Evolutionary conservation across 64 coral and sea anemone species (phyloP), one percentile per base, ranked within the genome.

Genomic region (Astreopora myriophthalma): DNA sequence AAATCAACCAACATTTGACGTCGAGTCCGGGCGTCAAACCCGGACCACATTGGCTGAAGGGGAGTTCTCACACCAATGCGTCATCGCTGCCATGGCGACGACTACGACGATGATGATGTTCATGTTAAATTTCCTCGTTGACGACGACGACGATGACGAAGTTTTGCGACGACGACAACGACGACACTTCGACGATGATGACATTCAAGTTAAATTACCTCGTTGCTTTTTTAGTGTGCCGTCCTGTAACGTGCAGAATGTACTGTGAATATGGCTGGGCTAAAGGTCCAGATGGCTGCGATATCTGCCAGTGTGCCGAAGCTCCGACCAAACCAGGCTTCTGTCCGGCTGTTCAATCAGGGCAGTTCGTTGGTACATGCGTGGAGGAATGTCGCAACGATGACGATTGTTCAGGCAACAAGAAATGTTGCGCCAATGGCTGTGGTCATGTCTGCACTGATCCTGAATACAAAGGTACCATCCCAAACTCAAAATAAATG

Each of bases 251-350:
- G 55, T 98, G 93, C 60, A 92, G 40, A 20, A 80, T 95, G 73
- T 98, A 93, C 67, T 98, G 96, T 74, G 38, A 90, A 23, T 89
- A 69, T 95, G 96, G 96, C 19, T 98, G 86, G 34, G 89, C 58
- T 63, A 87, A 88, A 28, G 92, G 87, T 80, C 84, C 75, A 33
- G 74, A 86, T 70, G 92, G 92, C 16, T 93, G 92, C 70, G 92
- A 93, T 1, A 72, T 93, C 3, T 93, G 92, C 63, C 79, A 60
- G 20, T 93, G 92, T 24, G 61, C 34, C 1, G 66, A 63, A 8
- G 85, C 38, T 38, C 63, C 92, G 30, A 34, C 28, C 14, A 93
- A 93, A 69, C 92, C 92, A 2, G 92, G 92, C 23, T 87, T 80
- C 58, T 93, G 92, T 75, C 84, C 84, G 27, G 76, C 72, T 22